phyloP scores from a whole-genome alignment of 2,888 invertebrate genomes.

The Nomada fabriciana region DNA sequence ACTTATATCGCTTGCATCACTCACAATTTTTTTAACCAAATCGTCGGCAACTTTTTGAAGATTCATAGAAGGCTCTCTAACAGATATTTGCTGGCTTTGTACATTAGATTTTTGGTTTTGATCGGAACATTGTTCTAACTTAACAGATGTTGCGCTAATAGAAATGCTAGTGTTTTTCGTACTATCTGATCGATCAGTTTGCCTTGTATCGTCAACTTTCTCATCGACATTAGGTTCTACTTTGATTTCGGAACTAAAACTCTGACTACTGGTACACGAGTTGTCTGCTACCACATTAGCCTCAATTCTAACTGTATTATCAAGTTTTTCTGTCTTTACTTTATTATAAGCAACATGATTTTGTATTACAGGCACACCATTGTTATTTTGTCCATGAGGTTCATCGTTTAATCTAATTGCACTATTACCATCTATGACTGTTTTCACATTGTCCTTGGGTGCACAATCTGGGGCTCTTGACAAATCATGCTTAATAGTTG shows the following conservation, averaged over 20 bases:
- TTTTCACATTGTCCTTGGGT: slow-evolving; percentile 62
- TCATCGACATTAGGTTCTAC: slow-evolving; percentile 69
- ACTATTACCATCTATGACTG: slow-evolving; percentile 68
- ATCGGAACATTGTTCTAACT: slow-evolving; percentile 71
- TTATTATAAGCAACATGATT: slow-evolving; percentile 79
- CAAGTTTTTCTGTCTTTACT: slow-evolving; percentile 72
- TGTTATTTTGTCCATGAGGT: slow-evolving; percentile 77
- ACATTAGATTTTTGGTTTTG: slow-evolving; percentile 79
- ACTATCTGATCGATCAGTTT: slow-evolving; percentile 60
- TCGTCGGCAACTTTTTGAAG: slow-evolving; percentile 77
- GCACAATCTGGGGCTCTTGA: slow-evolving; percentile 55
- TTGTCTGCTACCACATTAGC: slow-evolving; percentile 55
- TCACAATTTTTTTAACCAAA: slow-evolving; percentile 78
- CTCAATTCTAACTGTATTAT: slow-evolving; percentile 61
- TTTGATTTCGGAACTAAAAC: slow-evolving; percentile 70
- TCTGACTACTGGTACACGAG: slow-evolving; percentile 65
- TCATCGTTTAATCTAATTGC: slow-evolving; percentile 76
- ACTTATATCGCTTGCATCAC: slow-evolving; percentile 72
- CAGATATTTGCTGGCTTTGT: slow-evolving; percentile 73
- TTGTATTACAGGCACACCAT: slow-evolving; percentile 81
- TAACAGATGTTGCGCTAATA: slow-evolving; percentile 56
- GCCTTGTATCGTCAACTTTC: slow-evolving; percentile 73
- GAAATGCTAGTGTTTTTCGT: slow-evolving; percentile 57
- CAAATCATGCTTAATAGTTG: slow-evolving; percentile 60
- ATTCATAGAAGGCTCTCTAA: slow-evolving; percentile 72